Conservation (phyloP, 2,113 vertebrate species). For the Elaphurus davidianus region DNA sequence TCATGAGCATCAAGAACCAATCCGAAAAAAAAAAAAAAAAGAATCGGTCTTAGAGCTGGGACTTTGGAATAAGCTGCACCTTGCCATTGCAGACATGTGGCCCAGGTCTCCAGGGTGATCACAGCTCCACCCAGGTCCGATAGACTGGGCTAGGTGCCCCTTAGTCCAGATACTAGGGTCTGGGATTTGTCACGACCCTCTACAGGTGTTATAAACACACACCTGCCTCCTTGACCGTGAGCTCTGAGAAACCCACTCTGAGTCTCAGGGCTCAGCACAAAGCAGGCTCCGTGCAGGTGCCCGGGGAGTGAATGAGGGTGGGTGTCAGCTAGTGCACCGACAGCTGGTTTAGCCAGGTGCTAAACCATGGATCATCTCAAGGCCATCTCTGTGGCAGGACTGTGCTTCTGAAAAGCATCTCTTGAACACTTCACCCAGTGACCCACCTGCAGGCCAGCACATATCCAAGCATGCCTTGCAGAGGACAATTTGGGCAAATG, state of each 20-base stretch:
- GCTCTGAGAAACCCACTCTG: neutral
- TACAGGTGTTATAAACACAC: too few species aligned
- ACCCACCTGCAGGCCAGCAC: too few species aligned
- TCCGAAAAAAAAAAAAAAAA: neutral
- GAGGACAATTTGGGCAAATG: neutral
- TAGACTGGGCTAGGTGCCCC: neutral
- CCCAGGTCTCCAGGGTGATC: neutral
- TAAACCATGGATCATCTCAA: neutral
- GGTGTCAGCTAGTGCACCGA: neutral
- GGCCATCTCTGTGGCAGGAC: neutral
- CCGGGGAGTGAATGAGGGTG: neutral
- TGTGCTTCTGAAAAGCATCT: neutral
- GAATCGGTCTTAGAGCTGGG: too few species aligned
- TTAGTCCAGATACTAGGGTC: neutral
- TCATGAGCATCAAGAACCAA: neutral
- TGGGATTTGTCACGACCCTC: neutral
- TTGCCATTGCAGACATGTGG: rapidly evolving
- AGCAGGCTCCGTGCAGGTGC: neutral
- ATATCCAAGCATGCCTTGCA: neutral
- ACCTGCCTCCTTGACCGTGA: neutral
- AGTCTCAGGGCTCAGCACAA: neutral
- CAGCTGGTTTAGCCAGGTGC: neutral
- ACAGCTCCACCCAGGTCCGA: neutral
- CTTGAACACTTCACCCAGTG: neutral
- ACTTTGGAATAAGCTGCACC: neutral